A percentile compares a stretch with the other conserved stretches of the same genome.
Evolutionary conservation across 2,797 vertebrate species (phyloP).

Genomic region (Acrossocheilus fasciatus): DNA sequence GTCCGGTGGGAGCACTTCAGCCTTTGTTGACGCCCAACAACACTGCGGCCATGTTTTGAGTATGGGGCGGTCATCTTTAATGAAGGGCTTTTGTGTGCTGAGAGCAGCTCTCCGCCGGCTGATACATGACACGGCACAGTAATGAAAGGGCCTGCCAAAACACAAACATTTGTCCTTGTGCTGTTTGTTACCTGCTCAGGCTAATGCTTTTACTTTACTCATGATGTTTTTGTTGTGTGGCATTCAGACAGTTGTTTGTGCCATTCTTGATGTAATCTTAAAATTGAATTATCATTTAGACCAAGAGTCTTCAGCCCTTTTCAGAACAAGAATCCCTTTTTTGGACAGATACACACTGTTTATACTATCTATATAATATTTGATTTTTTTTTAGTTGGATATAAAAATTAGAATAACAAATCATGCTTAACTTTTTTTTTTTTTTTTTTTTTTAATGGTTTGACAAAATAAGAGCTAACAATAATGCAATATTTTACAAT

Average conservation of each 20-base stretch:
- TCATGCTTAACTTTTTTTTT: neutral
- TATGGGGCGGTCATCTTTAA: constrained; percentile 6
- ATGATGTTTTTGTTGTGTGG: constrained; percentile 10
- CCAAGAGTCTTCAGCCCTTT: neutral
- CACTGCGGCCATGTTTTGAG: neutral
- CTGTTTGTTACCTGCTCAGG: neutral
- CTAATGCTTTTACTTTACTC: neutral
- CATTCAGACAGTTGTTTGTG: neutral
- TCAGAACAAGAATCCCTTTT: neutral
- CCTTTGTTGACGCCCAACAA: constrained; percentile 17
- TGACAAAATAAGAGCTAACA: neutral
- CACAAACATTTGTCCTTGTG: neutral
- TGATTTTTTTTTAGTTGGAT: neutral
- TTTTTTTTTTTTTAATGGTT: neutral
- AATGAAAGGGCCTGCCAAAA: constrained; percentile 11
- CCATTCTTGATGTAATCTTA: neutral
- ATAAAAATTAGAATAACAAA: neutral
- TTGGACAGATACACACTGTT: neutral
- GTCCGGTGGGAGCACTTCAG: neutral
- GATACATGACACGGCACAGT: constrained; percentile 23
- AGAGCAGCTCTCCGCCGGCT: neutral
- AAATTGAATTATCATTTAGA: neutral
- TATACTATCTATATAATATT: neutral
- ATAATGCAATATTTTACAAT: too few species aligned
- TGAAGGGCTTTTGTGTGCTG: constrained; percentile 19